Base-by-base conservation (phyloP, 2,888 invertebrate species). In the Eupelmus urozonus region DNA sequence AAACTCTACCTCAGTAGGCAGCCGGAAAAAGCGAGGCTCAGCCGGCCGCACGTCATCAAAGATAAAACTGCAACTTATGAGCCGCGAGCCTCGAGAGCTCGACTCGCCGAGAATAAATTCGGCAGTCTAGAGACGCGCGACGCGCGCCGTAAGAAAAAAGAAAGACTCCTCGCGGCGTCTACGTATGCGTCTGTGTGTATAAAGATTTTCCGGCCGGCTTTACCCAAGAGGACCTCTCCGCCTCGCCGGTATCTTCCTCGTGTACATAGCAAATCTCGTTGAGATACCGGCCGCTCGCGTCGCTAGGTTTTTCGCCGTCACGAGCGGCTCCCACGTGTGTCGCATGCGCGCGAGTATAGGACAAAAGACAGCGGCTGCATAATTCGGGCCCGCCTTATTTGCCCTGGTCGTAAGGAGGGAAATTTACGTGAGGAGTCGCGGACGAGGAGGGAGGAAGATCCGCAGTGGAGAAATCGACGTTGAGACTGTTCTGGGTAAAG, bases 181-280 rank as follows among this genome's bases (percentile, higher is more conserved):
- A n/a, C 65, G 16, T 1, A 18, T 4, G 65, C n/a, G n/a, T n/a
- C n/a, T n/a, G n/a, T n/a, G n/a, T n/a, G 40, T 18, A 9, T 2
- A 34, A 49, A 69, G 62, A 53, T 72, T 72, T 63, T 51, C 62
- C 62, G 34, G 29, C 34, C 49, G 34, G 57, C 29, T 59, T 59
- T 59, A 55, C 25, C 55, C 13, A 60, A 23, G 55, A 51, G 55
- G 16, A n/a, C 55, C 55, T 25, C 25, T 5, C 16, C 45, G 45
- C 23, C 23, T 20, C 25, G 45, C 20, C 57, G 16, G 60, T 60
- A 72, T 63, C 72, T 72, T 40, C 34, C 40, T 16, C 5, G 57
- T 42, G 20, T 29, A 60, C 72, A 76, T 69, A 65, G 81, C 79
- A 81, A 83, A 82, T 83, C 83, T 82, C 81, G 81, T 82, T 81